Conservation (phyloP, 1,140 invertebrate species). For the Homarus americanus region DNA sequence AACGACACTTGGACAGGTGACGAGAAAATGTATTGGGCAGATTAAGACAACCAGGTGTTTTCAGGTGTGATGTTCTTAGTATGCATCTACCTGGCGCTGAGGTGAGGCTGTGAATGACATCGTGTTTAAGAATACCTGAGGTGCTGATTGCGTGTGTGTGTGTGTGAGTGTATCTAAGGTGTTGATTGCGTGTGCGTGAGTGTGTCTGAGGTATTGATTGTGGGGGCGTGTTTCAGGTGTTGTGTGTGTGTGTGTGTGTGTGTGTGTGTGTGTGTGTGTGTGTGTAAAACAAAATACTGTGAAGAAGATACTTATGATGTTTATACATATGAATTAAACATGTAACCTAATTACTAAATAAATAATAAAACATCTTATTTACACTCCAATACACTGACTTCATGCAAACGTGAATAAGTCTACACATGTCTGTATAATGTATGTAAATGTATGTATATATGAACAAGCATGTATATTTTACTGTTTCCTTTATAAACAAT, state of each 20-base stretch:
- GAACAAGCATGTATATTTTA: too few species aligned
- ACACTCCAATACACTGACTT: too few species aligned
- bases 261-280: constrained; percentile 12
- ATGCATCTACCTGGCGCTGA: background rate
- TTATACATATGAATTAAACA: too few species aligned
- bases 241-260: background rate
- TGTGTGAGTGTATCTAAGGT: background rate
- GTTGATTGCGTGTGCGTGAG: background rate
- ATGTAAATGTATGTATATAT: too few species aligned
- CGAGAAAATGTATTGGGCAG: background rate
- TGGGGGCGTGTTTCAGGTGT: background rate
- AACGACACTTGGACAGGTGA: background rate
- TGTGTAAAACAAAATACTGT: too few species aligned
- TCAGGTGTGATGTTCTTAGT: background rate
- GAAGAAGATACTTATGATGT: too few species aligned
- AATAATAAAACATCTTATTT: too few species aligned
- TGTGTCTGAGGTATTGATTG: background rate
- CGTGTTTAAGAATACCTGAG: too few species aligned
- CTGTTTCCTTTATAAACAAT: too few species aligned
- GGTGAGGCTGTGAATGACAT: background rate
- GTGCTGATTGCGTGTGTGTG: background rate
- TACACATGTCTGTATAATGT: too few species aligned
- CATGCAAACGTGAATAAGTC: too few species aligned
- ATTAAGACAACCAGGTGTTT: background rate
- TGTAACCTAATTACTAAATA: too few species aligned